Conservation (phyloP, 2,888 invertebrate species). For the Macaria notata region DNA sequence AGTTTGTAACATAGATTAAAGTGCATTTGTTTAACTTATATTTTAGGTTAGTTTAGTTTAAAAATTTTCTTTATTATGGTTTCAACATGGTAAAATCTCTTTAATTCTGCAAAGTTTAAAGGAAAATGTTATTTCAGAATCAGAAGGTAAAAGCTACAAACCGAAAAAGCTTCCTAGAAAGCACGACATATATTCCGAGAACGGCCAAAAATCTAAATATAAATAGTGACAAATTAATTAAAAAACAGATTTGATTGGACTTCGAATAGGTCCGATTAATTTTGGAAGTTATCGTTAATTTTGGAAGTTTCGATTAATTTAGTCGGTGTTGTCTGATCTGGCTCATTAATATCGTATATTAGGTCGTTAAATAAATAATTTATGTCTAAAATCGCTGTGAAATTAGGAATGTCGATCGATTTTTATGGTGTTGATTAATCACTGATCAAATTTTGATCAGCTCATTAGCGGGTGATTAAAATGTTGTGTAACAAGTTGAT, state of each 20-base stretch:
- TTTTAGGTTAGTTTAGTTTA: no score
- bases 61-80: no score
- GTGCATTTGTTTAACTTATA: no score
- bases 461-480: constrained; percentile 15
- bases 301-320: constrained; percentile 27
- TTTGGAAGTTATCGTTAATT: neutral
- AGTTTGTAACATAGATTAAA: no score
- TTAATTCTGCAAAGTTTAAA: no score
- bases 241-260: constrained; percentile 44
- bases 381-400: constrained; percentile 21
- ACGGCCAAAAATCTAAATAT: constrained; percentile 32
- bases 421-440: constrained; percentile 25
- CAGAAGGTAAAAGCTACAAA: neutral
- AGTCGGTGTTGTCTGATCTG: constrained; percentile 26
- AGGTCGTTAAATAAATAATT: constrained; percentile 27
- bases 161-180: constrained; percentile 23
- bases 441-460: constrained; percentile 8
- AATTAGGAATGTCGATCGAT: constrained; percentile 25
- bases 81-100: no score
- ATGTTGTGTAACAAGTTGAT: constrained; percentile 1
- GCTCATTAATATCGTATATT: constrained; percentile 28
- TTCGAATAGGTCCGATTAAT: constrained; percentile 37
- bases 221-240: constrained; percentile 54
- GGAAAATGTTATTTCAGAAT: no score
- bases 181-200: constrained; percentile 25